Evolutionary conservation across 2,113 vertebrate genomes (phyloP), one percentile per base, ranked within the genome.

Genomic region (Chauna torquata): DNA sequence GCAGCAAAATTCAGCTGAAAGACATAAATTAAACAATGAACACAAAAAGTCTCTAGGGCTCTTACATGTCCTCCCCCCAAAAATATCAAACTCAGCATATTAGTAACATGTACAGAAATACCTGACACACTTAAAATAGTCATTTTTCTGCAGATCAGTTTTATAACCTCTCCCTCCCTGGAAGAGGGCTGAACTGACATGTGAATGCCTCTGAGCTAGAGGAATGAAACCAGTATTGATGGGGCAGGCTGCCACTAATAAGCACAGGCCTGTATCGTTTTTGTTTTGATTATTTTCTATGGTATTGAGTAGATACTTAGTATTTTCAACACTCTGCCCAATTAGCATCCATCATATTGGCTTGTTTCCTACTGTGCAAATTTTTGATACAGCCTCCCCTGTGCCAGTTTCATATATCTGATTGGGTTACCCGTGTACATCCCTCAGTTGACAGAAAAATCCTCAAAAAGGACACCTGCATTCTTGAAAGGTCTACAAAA

Each of bases 401-500:
- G 36, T 1, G 42, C 23, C 79, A 80, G 42, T 78, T 91, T 54
- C 86, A 68, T 40, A 11, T 74, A 76, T 70, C 69, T 90, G 87
- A 96, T 59, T 2, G 65, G 76, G 86, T 92, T 97, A 95, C 93
- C 78, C 44, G 78, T 1, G 13, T 27, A 79, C 23, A 4, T 32
- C 14, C 45, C 79, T 61, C 57, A 76, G 65, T 52, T 74, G 64
- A 34, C 82, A 95, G 72, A 81, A 66, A 87, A 68, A 42, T 82
- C 59, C 57, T 50, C 83, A 76, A 83, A 30, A 70, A 70, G 64
- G 20, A 94, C 59, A 38, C 32, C 59, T 82, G 81, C 88, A 89
- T 92, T 96, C 97, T 95, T 94, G 62, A 95, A 92, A 97, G 85
- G 79, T 84, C 66, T 94, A 55, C 18, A 50, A 77, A 85, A 86